Conservation (phyloP, 2,113 vertebrate species). For the Litocranius walleri region DNA sequence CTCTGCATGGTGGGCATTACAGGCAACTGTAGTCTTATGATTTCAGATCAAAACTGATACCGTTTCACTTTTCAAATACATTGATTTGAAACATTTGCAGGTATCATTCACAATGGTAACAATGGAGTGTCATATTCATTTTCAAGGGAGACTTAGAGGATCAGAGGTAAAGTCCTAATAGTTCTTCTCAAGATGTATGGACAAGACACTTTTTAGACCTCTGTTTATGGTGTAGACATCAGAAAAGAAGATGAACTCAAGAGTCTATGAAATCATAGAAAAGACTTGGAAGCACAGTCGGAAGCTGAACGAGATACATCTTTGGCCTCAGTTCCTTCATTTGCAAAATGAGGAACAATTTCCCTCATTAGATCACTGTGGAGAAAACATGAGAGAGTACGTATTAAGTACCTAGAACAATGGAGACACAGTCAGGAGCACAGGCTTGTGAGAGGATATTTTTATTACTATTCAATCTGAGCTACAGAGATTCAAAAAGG, state of each 20-base stretch:
- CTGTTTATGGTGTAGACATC: not conserved
- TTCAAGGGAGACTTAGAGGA: not conserved
- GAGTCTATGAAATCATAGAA: not conserved
- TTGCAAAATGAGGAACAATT: not conserved
- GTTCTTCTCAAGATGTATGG: not conserved
- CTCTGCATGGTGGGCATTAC: not conserved
- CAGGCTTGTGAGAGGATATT: not conserved
- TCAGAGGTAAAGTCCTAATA: not conserved
- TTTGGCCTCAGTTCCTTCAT: not conserved
- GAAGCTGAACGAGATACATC: not conserved
- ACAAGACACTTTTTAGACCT: constrained; percentile 5
- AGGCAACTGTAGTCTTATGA: not conserved
- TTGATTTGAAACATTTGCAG: constrained; percentile 10
- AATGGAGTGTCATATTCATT: not conserved
- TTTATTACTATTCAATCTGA: not conserved
- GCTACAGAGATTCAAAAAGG: not conserved
- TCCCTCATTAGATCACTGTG: not conserved
- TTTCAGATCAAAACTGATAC: constrained; percentile 21
- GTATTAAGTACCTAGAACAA: not conserved
- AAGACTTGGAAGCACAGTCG: not conserved
- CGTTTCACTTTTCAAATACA: not conserved
- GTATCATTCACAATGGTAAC: not conserved
- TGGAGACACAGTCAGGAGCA: not conserved
- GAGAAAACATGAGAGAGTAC: not conserved
- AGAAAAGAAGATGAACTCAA: not conserved